Evolutionary conservation across 2,888 invertebrate species (phyloP).

Genomic region (Ectemnius continuus): DNA sequence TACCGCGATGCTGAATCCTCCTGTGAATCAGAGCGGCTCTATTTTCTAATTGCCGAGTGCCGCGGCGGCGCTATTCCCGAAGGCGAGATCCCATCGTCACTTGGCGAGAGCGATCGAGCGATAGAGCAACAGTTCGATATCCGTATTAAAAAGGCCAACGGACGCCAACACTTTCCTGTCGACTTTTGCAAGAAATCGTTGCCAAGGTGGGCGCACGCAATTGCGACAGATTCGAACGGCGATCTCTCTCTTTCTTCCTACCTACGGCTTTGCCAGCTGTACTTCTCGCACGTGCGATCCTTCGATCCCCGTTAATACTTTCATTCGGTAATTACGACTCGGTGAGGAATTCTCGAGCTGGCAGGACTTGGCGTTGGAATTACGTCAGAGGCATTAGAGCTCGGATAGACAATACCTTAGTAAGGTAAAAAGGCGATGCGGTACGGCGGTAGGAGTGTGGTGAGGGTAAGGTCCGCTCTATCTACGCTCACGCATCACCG

Average conservation of each 20-base stretch:
- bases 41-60: slow-evolving; percentile 39
- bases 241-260: slow-evolving; percentile 13
- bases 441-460: too few species aligned
- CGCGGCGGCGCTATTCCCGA: slow-evolving; percentile 25
- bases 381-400: slow-evolving; percentile 51
- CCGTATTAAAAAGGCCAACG: slow-evolving; percentile 15
- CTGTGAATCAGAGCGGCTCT: slow-evolving; percentile 49
- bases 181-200: slow-evolving; percentile 56
- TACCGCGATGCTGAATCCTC: slow-evolving; percentile 33
- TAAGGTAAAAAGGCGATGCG: slow-evolving; percentile 24
- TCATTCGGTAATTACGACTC: slow-evolving; percentile 6
- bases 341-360: slow-evolving; percentile 32
- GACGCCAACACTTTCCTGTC: slow-evolving; percentile 60
- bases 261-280: slow-evolving; percentile 16
- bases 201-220: slow-evolving; percentile 55
- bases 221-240: slow-evolving; percentile 49
- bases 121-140: slow-evolving; percentile 31
- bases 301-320: slow-evolving; percentile 25
- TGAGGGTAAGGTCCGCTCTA: slow-evolving; percentile 10
- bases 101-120: slow-evolving; percentile 19
- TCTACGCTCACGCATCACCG: slow-evolving; percentile 49
- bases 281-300: slow-evolving; percentile 38
- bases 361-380: background rate
- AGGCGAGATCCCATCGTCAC: background rate
- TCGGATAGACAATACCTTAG: slow-evolving; percentile 45